These are phyloP conservation scores for Charanyca ferruginea DNA, from an alignment of 2,888 invertebrate genomes.

Conservation along the genomic window DNA sequence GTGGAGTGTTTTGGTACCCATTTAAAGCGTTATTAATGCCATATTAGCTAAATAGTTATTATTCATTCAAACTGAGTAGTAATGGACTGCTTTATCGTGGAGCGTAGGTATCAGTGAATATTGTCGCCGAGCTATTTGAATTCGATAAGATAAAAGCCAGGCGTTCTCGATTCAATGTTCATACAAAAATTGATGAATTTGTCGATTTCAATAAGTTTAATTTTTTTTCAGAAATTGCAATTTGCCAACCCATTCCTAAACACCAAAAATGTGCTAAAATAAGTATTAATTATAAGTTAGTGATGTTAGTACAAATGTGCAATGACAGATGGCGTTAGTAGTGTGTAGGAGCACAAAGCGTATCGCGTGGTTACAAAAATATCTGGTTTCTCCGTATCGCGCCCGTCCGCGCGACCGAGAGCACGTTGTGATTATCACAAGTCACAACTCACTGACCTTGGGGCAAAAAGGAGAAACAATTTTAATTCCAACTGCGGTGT, in stretches of 20 bases:
- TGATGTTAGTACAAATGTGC: constrained; percentile 57
- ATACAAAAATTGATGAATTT: too few species aligned
- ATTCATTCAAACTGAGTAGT: constrained; percentile 4
- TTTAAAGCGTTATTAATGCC: constrained; percentile 7
- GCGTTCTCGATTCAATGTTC: constrained; percentile 34
- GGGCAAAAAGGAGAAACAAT: constrained; percentile 87
- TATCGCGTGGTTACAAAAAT: constrained; percentile 76
- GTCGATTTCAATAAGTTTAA: not conserved
- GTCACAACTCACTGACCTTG: constrained; percentile 88
- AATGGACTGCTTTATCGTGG: constrained; percentile 33
- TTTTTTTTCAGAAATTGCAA: not conserved
- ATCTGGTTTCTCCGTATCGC: constrained; percentile 81
- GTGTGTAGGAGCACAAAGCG: constrained; percentile 53
- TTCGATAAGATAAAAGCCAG: constrained; percentile 62
- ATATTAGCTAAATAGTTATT: not conserved
- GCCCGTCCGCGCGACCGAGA: constrained; percentile 66
- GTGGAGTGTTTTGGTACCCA: not conserved
- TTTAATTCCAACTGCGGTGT: constrained; percentile 82
- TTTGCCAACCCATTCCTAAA: constrained; percentile 11
- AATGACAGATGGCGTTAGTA: constrained; percentile 79
- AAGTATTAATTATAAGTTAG: constrained; percentile 35
- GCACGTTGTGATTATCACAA: constrained; percentile 81
- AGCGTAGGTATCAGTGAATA: constrained; percentile 44
- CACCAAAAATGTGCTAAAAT: constrained; percentile 5
- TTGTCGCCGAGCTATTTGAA: constrained; percentile 54